Percentiles rank a stretch among this genome's conserved stretches.
Conservation (phyloP, 2,797 vertebrate genomes). For the Onychomys arenicola region DNA sequence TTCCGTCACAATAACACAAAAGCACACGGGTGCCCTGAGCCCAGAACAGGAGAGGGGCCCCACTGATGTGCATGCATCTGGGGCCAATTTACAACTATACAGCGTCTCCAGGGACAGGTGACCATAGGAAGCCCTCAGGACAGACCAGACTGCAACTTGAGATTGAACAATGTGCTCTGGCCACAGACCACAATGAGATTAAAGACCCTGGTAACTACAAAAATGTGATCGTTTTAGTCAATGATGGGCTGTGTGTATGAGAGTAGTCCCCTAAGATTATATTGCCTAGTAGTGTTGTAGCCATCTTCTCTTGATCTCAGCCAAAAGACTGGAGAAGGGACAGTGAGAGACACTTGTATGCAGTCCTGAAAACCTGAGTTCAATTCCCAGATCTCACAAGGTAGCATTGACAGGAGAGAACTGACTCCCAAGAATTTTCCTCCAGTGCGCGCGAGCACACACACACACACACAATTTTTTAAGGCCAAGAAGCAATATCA, state of each 20-base stretch:
- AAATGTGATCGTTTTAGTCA: not conserved
- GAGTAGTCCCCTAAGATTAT: not conserved
- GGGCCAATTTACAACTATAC: not conserved
- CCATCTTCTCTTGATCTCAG: not conserved
- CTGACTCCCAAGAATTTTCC: not conserved
- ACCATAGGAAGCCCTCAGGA: not conserved
- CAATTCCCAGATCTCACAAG: not conserved
- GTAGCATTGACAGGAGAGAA: not conserved
- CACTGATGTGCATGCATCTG: not conserved
- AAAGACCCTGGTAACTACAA: not conserved
- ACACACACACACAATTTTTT: not conserved
- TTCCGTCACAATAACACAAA: not conserved
- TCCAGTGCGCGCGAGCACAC: not conserved
- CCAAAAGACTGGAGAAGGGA: not conserved
- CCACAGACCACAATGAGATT: not conserved
- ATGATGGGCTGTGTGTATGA: too few species aligned
- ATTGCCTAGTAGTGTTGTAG: not conserved
- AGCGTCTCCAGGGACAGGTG: not conserved
- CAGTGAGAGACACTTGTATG: not conserved
- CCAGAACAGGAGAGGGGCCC: not conserved
- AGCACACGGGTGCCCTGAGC: not conserved
- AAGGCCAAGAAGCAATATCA: not conserved
- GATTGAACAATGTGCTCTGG: not conserved
- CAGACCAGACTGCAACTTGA: not conserved
- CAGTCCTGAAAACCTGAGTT: not conserved